These are phyloP conservation scores for Aurelia sp. DNA, from an alignment of 30 jellyfish, hydroid and myxozoan genomes.

Conservation along the genomic window DNA sequence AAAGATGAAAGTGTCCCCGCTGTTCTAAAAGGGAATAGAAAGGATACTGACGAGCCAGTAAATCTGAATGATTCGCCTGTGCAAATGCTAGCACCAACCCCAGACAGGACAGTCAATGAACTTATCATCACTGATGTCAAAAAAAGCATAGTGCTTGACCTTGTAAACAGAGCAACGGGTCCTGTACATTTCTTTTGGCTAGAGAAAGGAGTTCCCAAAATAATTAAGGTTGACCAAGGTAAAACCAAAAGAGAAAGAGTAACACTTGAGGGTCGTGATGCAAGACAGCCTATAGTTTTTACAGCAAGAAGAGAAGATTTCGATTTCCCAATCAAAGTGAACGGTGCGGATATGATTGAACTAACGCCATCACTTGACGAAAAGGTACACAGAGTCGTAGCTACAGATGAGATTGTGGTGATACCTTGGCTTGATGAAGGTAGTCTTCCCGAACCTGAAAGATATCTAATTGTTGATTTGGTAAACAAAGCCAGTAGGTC, in stretches of 20 bases:
- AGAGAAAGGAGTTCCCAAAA: not conserved
- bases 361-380: constrained; percentile 1
- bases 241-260: not conserved
- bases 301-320: constrained; percentile 20
- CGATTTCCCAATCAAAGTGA: constrained; percentile 24
- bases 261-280: not conserved
- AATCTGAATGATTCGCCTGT: not conserved
- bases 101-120: not conserved
- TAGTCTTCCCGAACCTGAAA: not conserved
- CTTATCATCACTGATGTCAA: not conserved
- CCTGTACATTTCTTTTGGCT: constrained; percentile 10
- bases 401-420: not conserved
- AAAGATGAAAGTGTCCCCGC: not conserved
- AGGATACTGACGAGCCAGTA: not conserved
- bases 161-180: constrained; percentile 5
- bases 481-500: not conserved
- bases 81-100: not conserved
- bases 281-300: constrained; percentile 2
- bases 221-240: not conserved
- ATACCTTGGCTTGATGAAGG: constrained; percentile 2
- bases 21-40: not conserved
- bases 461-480: not conserved
- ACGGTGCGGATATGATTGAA: not conserved
- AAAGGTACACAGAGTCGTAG: not conserved
- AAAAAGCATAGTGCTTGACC: not conserved